Conservation (phyloP, 2,113 vertebrate species). For the Lagopus leucura region DNA sequence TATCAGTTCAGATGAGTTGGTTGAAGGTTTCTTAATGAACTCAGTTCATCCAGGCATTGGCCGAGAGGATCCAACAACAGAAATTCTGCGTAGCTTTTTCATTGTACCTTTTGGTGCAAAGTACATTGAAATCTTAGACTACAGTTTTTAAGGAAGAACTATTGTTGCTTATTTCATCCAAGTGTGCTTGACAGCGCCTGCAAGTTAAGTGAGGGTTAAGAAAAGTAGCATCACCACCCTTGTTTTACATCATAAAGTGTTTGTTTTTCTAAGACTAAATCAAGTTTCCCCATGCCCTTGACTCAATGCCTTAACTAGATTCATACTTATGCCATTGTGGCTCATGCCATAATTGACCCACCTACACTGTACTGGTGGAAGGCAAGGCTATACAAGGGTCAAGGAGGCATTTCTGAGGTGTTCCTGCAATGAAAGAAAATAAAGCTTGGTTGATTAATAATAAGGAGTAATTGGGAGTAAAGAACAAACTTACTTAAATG, state of each 20-base stretch:
- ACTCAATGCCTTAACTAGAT: not conserved
- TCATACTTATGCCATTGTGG: not conserved
- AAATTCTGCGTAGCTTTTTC: not conserved
- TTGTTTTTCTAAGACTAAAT: not conserved
- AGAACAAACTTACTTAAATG: not conserved
- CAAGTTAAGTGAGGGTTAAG: not conserved
- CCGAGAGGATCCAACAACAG: not conserved
- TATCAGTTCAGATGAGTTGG: not conserved
- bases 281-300: not conserved
- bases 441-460: not conserved
- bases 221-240: accelerated
- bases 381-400: not conserved
- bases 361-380: not conserved
- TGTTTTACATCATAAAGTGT: not conserved
- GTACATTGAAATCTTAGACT: not conserved
- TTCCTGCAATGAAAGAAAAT: not conserved
- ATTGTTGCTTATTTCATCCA: not conserved
- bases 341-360: not conserved
- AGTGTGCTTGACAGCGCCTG: not conserved
- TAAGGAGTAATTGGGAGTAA: not conserved
- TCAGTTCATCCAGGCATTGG: not conserved
- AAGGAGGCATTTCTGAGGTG: accelerated
- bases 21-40: slow-evolving; percentile 45
- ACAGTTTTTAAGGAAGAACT: not conserved
- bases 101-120: not conserved